Base-by-base conservation (phyloP, 2,797 vertebrate genomes). In the Paedocypris micromegethes region DNA sequence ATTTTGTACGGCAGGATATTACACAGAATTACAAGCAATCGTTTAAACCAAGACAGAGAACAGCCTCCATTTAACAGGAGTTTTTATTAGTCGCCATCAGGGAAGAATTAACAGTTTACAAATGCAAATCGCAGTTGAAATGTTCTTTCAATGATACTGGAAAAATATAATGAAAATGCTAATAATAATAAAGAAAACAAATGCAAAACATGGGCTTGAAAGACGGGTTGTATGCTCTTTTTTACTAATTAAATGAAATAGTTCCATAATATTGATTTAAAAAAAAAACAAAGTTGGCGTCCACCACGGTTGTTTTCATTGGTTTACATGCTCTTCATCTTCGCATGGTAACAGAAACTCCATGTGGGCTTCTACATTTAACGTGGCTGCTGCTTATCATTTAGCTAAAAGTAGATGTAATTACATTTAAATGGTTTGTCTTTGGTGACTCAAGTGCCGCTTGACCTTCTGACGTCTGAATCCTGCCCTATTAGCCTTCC, bases 401-500 rank as follows among this genome's bases (percentile, higher is more conserved):
- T 57, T 51, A 46, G 9, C 37, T 52, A 42, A 57, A 57, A 44
- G 41, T 48, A 52, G 53, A 50, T 51, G 6, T 51, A 63, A 70
- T 70, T 64, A 46, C 4, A 52, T 64, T 64, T 64, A 63, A 70
- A 64, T 70, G 38, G 51, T 46, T 49, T 58, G n/a, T 63, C 40
- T 39, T 48, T 57, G 53, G 52, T 40, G 45, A 60, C 49, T 70
- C 46, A n/a, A 70, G 52, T 9, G 41, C 53, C 53, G 43, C 60
- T 58, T 70, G 60, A 70, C 68, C 68, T 56, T 42, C 23, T 2
- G 58, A 23, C 52, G 46, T 63, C 52, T 58, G 41, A 67, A 59
- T 57, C 47, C 8, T 8, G 46, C 3, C 5, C 9, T 62, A 70
- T 63, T 68, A 54, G n/a, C 47, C 1, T 0, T 23, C 58, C 54